These are phyloP conservation scores for Galerucella nymphaeae DNA, from an alignment of 2,888 invertebrate genomes.

Conservation along the genomic window DNA sequence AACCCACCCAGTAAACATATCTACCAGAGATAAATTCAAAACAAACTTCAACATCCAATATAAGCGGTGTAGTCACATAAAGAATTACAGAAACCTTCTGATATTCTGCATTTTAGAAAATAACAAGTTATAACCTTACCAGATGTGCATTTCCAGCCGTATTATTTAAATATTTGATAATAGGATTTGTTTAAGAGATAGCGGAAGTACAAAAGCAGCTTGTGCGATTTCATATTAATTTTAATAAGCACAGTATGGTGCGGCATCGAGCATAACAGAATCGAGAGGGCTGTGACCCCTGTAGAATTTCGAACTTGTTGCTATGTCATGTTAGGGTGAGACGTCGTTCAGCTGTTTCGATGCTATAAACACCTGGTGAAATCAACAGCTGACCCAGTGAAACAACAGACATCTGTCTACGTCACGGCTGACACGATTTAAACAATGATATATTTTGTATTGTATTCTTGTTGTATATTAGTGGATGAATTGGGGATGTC, in stretches of 20 bases:
- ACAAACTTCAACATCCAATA: too few relatives aligned
- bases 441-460: constrained; percentile 45
- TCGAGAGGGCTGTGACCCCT: constrained; percentile 47
- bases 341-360: constrained; percentile 50
- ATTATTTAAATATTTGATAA: neutral
- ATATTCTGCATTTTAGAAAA: too few relatives aligned
- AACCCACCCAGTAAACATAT: too few relatives aligned
- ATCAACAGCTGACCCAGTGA: constrained; percentile 54
- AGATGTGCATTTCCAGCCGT: too few relatives aligned
- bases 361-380: constrained; percentile 51
- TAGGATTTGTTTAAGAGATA: constrained; percentile 3
- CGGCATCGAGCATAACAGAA: constrained; percentile 26
- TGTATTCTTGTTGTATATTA: constrained; percentile 28
- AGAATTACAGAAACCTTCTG: too few relatives aligned
- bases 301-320: constrained; percentile 52
- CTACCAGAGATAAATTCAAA: too few relatives aligned
- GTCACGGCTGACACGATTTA: constrained; percentile 49
- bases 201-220: constrained; percentile 15
- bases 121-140: too few relatives aligned
- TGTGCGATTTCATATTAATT: constrained; percentile 23
- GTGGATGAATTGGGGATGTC: constrained; percentile 21
- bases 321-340: constrained; percentile 52
- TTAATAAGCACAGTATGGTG: constrained; percentile 41
- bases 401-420: constrained; percentile 52
- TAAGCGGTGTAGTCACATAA: too few relatives aligned